These are phyloP conservation scores for Catostylus mosaicus DNA, from an alignment of 30 jellyfish, hydroid and myxozoan species.

Conservation along the genomic window DNA sequence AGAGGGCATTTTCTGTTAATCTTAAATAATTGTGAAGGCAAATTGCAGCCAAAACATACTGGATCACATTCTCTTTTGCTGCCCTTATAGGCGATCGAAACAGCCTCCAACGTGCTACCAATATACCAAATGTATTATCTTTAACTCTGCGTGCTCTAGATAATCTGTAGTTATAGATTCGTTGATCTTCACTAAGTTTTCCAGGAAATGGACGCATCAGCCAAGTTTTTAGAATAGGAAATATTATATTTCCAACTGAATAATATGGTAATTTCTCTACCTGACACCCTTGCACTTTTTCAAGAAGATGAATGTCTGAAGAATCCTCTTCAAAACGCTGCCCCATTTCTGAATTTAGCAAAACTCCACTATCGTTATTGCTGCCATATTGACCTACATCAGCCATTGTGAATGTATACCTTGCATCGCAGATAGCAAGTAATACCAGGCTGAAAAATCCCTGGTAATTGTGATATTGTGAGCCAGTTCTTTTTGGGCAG, in stretches of 20 bases:
- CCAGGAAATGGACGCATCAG: constrained; percentile 72
- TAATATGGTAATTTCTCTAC: constrained; percentile 36
- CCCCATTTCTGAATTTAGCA: constrained; percentile 50
- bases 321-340: constrained; percentile 49
- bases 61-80: constrained; percentile 2
- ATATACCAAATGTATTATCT: constrained; percentile 46
- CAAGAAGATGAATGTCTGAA: constrained; percentile 20
- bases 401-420: constrained; percentile 36
- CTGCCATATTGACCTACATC: constrained; percentile 57
- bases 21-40: constrained; percentile 34
- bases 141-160: constrained; percentile 27
- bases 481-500: constrained; percentile 46
- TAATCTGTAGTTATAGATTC: constrained; percentile 53
- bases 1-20: constrained; percentile 26
- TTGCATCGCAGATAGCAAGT: constrained; percentile 78
- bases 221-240: constrained; percentile 67
- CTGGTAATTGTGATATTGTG: constrained; percentile 40
- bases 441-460: constrained; percentile 52
- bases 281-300: constrained; percentile 6
- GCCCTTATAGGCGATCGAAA: constrained; percentile 47
- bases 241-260: constrained; percentile 65
- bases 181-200: constrained; percentile 34
- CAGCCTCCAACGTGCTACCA: constrained; percentile 33
- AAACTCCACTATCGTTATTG: constrained; percentile 62
- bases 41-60: constrained; percentile 21